Evolutionary conservation across 2,888 invertebrate genomes (phyloP), one percentile per base, ranked within the genome.

Genomic region (Ecliptopera silaceata): DNA sequence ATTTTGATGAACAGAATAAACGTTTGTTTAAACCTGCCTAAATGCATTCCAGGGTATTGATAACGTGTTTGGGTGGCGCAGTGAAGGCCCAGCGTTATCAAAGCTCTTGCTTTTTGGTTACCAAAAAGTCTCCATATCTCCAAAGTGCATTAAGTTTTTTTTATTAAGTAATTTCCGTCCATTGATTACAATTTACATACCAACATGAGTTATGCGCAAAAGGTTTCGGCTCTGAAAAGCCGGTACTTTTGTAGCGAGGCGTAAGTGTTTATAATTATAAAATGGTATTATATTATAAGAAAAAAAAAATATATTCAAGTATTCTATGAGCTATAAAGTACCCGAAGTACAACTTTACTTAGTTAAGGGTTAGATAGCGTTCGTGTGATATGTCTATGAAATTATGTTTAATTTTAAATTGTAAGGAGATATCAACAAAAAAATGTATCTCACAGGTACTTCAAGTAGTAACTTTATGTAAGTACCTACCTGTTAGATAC

Each of bases 1-100:
- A 2, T 15, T 8, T 15, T 8, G 13, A 15, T 36, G 36, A 36
- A 36, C 15, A 15, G 15, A 36, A 36, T 10, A 36, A 77, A 80
- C 74, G 73, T 80, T 80, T 78, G 78, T 82, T 81, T 80, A 70
- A 81, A 82, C 77, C 79, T 79, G 82, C 72, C 80, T 84, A 83
- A 86, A 88, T 87, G 86, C 79, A 75, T 82, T 81, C 66, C 71
- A 75, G 80, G 75, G 68, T 68, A 74, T 68, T 82, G 88, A 88
- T 89, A 89, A 87, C 75, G 68, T 75, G 70, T 84, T 82, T 84
- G 86, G 86, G 86, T 86, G 87, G 87, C 80, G 71, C 70, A 80
- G 69, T 74, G 8, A 18, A 18, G 10, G 71, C 74, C 80, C 74
- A 75, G 76, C 71, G 68, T 80, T 87, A 86, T 84, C 81, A 68